These are phyloP conservation scores for Lepus timidus DNA, from an alignment of 2,113 vertebrate genomes.

Conservation along the genomic window DNA sequence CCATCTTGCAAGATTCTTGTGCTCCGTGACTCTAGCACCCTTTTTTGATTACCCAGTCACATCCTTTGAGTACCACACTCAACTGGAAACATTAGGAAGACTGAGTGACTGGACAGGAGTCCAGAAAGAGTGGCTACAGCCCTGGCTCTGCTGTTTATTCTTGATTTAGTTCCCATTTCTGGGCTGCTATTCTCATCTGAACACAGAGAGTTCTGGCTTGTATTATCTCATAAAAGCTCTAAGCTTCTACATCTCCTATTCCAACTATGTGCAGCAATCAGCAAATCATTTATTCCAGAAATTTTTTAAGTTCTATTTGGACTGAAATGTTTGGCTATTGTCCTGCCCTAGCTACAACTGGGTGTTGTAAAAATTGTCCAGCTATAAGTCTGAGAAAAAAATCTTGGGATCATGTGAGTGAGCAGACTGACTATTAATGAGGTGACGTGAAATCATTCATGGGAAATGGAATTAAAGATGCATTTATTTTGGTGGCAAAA, in stretches of 20 bases:
- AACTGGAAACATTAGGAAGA: neutral
- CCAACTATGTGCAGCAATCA: neutral
- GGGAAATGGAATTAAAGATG: too few relatives aligned
- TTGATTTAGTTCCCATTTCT: neutral
- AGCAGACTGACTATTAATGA: neutral
- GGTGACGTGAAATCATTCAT: too few relatives aligned
- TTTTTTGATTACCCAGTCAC: neutral
- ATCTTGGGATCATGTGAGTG: neutral
- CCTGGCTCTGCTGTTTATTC: neutral
- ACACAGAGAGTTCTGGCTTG: neutral
- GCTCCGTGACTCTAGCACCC: neutral
- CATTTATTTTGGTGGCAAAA: too few relatives aligned
- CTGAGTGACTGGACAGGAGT: neutral
- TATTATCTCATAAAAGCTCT: neutral
- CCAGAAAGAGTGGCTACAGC: neutral
- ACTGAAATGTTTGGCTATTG: neutral
- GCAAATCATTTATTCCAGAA: neutral
- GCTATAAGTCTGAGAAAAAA: neutral
- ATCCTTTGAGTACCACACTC: neutral
- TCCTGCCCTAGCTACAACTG: neutral
- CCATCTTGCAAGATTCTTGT: fast-evolving
- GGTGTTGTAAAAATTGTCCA: neutral
- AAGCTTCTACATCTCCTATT: neutral
- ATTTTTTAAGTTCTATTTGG: neutral
- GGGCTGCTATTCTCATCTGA: neutral